Conservation (phyloP, 2,797 vertebrate genomes). For the Sciurus carolinensis region DNA sequence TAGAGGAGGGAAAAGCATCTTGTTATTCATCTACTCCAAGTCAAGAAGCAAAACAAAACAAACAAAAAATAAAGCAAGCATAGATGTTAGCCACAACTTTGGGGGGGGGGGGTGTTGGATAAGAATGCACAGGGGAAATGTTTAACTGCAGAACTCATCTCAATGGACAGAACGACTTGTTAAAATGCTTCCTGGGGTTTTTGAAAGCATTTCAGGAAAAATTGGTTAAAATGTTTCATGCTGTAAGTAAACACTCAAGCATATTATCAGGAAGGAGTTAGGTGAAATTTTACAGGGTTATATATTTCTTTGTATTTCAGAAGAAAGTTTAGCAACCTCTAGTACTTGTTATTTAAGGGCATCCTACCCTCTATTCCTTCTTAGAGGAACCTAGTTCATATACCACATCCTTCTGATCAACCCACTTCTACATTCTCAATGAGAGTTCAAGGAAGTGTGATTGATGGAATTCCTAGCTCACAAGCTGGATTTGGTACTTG, state of each 20-base stretch:
- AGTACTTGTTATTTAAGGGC: conserved; percentile 18
- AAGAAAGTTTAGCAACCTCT: conserved; percentile 20
- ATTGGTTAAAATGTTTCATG: conserved; percentile 76
- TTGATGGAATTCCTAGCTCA: background rate
- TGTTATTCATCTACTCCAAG: conserved; percentile 89
- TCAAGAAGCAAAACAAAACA: conserved; percentile 88
- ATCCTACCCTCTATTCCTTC: conserved; percentile 17
- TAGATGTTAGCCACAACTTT: conserved; percentile 85
- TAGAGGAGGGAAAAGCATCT: conserved; percentile 91
- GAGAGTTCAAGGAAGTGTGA: background rate
- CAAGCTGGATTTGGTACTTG: background rate
- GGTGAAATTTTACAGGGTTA: conserved; percentile 45
- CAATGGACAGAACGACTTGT: conserved; percentile 52
- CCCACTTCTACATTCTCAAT: conserved; percentile 14
- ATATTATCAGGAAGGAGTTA: conserved; percentile 52
- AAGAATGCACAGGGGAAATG: conserved; percentile 75
- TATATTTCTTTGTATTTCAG: conserved; percentile 65
- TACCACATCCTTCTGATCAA: background rate
- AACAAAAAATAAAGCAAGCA: conserved; percentile 85
- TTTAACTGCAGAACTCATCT: conserved; percentile 62
- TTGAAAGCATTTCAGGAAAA: conserved; percentile 75
- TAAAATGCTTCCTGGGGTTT: conserved; percentile 74
- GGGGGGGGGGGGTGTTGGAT: background rate
- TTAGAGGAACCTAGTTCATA: conserved; percentile 7
- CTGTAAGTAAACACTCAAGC: conserved; percentile 76